Conservation (phyloP, 2,797 vertebrate genomes). For the Macrochelys suwanniensis region DNA sequence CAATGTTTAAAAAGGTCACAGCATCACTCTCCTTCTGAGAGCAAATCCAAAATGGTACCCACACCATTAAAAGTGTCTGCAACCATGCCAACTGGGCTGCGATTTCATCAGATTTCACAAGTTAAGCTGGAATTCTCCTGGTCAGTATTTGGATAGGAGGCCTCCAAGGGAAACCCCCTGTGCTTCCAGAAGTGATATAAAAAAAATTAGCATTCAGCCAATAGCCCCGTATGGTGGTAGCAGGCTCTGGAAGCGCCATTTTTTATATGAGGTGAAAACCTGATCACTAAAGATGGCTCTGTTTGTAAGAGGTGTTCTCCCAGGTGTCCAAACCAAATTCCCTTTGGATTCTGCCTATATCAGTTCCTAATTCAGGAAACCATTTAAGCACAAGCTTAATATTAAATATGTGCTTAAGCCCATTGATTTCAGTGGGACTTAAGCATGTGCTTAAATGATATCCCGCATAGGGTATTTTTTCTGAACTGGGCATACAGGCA, state of each 20-base stretch:
- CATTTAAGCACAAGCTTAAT: background rate
- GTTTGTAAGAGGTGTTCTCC: background rate
- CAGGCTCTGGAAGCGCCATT: background rate
- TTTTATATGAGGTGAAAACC: background rate
- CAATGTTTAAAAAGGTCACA: slow-evolving; percentile 30
- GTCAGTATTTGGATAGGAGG: background rate
- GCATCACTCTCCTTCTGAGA: slow-evolving; percentile 12
- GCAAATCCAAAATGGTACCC: slow-evolving; percentile 33
- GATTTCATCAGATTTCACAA: slow-evolving; percentile 18
- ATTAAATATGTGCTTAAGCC: background rate
- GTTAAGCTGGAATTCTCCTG: slow-evolving; percentile 9
- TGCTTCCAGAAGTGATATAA: background rate
- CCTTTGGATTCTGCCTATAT: background rate
- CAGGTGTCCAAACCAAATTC: slow-evolving; percentile 1
- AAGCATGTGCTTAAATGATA: background rate
- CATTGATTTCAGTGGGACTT: background rate
- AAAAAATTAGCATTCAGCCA: background rate
- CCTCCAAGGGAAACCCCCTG: background rate
- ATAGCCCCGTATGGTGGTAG: background rate
- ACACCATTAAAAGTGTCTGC: slow-evolving; percentile 15
- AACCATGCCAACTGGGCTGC: background rate
- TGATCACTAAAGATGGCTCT: background rate
- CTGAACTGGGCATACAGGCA: background rate
- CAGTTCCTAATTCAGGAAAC: background rate
- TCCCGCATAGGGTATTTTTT: background rate